phyloP scores from a whole-genome alignment of 1,140 invertebrate genomes.

The Laupala kohalensis region DNA sequence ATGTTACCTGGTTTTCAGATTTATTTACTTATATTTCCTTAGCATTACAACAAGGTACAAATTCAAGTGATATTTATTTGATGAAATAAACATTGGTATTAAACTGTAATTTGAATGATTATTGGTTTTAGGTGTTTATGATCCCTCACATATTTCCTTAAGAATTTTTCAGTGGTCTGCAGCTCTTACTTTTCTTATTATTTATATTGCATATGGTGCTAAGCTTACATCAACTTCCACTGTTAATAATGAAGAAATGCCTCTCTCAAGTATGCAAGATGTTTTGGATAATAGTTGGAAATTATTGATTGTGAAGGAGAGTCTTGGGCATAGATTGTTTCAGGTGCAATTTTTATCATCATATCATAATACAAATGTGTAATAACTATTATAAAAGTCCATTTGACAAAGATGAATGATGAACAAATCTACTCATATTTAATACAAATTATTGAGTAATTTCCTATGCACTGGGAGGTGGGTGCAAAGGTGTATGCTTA shows the following conservation, averaged over 20 bases:
- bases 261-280: not conserved
- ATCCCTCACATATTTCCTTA: not conserved
- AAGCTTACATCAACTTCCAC: not conserved
- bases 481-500: no score
- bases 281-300: not conserved
- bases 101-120: not conserved
- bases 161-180: not conserved
- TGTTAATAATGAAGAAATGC: not conserved
- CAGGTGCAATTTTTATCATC: no score
- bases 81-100: no score
- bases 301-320: not conserved
- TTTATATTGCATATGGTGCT: not conserved
- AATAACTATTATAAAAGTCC: no score
- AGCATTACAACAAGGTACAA: not conserved
- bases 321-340: not conserved
- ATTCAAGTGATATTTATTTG: no score
- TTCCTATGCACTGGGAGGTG: no score
- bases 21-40: not conserved
- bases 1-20: not conserved
- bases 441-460: no score
- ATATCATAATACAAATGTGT: no score
- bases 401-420: no score
- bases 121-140: not conserved
- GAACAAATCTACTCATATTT: no score
- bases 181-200: not conserved